phyloP scores from a whole-genome alignment of 2,113 vertebrate genomes.

The Oryzias melastigma region DNA sequence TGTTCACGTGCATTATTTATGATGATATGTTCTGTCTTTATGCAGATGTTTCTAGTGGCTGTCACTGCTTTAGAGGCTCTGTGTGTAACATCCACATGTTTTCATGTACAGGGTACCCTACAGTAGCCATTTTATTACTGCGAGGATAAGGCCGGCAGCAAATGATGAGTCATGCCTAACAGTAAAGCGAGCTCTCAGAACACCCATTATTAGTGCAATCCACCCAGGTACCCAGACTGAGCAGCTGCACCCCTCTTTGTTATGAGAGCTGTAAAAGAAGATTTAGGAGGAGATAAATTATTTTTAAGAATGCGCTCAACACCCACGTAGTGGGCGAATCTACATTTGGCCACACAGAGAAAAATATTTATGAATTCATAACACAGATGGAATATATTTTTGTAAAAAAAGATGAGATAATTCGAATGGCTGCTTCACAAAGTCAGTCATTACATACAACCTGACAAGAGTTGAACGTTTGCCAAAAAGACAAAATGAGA shows the following conservation, averaged over 20 bases:
- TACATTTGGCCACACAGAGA: too few species aligned
- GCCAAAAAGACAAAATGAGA: too few species aligned
- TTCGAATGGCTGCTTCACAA: too few species aligned
- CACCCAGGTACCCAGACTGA: conserved; percentile 7
- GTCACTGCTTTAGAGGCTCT: conserved; percentile 4
- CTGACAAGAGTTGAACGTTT: too few species aligned
- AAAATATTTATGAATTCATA: too few species aligned
- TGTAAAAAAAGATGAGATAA: too few species aligned
- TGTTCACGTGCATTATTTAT: conserved; percentile 59
- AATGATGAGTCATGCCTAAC: conserved; percentile 55
- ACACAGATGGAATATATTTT: too few species aligned
- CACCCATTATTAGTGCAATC: conserved; percentile 24
- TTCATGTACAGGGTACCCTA: background rate
- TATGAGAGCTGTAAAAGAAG: conserved; percentile 4
- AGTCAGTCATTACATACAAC: too few species aligned
- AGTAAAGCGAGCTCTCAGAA: conserved; percentile 18
- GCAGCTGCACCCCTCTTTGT: background rate
- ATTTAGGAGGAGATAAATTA: background rate
- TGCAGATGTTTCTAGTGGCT: conserved; percentile 39
- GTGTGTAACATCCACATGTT: conserved; percentile 3
- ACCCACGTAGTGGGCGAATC: too few species aligned
- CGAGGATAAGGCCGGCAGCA: conserved; percentile 23
- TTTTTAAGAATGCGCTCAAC: background rate
- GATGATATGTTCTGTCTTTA: conserved; percentile 41
- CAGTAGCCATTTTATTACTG: conserved; percentile 40